phyloP scores from a whole-genome alignment of 2,888 invertebrate genomes.

The Leptinotarsa haldemani region DNA sequence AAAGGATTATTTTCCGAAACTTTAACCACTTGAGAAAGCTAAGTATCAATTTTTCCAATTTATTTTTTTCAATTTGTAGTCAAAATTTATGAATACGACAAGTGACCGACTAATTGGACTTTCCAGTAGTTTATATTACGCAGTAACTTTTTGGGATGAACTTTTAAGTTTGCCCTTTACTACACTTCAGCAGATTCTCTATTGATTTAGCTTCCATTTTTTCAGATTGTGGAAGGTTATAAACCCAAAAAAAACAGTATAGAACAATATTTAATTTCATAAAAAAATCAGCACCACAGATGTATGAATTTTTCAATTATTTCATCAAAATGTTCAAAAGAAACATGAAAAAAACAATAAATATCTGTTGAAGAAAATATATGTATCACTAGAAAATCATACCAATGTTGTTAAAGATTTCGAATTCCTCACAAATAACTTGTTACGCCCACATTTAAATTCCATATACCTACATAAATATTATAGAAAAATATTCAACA shows the following conservation, averaged over 20 bases:
- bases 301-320: background rate
- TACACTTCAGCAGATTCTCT: too few species aligned
- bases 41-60: too few species aligned
- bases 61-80: too few species aligned
- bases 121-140: background rate
- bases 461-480: constrained; percentile 38
- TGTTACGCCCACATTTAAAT: constrained; percentile 41
- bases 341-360: background rate
- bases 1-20: too few species aligned
- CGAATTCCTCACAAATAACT: constrained; percentile 43
- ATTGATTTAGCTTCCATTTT: too few species aligned
- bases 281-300: background rate
- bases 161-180: too few species aligned
- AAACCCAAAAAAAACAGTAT: background rate
- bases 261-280: background rate
- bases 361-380: background rate
- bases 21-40: too few species aligned
- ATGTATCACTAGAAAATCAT: background rate
- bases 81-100: too few species aligned
- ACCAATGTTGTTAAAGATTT: constrained; percentile 12
- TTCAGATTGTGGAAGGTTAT: background rate
- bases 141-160: too few species aligned
- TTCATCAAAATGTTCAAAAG: background rate
- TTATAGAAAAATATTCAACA: constrained; percentile 46
- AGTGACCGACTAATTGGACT: background rate